Percentiles rank a stretch among this genome's conserved stretches.
phyloP scores from a whole-genome alignment of 2,888 invertebrate species.

The Bimastos eiseni region DNA sequence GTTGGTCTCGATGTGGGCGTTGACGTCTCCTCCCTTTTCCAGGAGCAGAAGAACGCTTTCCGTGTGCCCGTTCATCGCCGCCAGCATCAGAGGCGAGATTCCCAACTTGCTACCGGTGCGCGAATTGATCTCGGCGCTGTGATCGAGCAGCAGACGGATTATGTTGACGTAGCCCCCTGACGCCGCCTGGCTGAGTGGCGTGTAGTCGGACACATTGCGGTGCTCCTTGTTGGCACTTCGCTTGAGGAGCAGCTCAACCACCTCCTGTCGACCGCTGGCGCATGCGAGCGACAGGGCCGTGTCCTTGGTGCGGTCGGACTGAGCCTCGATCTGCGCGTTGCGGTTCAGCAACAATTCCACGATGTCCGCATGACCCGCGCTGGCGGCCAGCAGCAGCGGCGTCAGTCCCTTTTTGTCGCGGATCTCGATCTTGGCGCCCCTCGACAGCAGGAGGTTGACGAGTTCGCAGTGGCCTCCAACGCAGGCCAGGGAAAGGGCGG shows the following conservation, averaged over 20 bases:
- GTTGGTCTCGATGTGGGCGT: conserved; percentile 98
- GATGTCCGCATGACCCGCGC: conserved; percentile 86
- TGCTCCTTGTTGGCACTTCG: conserved; percentile 91
- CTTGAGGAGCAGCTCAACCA: conserved; percentile 85
- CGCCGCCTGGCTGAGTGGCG: conserved; percentile 97
- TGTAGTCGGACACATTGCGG: conserved; percentile 98
- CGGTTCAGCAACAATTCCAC: conserved; percentile 90
- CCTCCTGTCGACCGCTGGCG: conserved; percentile 93
- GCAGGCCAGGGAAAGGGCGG: conserved; percentile 93
- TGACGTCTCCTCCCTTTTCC: conserved; percentile 98
- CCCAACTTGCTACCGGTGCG: conserved; percentile 85
- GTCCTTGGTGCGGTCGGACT: conserved; percentile 97
- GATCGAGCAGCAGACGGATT: conserved; percentile 85
- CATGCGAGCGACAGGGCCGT: conserved; percentile 95
- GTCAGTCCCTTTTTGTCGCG: conserved; percentile 97
- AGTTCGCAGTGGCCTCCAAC: conserved; percentile 90
- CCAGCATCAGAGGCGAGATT: conserved; percentile 97
- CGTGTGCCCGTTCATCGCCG: conserved; percentile 97
- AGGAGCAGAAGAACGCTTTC: conserved; percentile 90
- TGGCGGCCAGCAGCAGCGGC: conserved; percentile 92
- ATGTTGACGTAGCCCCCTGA: conserved; percentile 98
- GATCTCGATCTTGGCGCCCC: conserved; percentile 95
- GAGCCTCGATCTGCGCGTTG: conserved; percentile 96
- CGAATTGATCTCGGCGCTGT: conserved; percentile 97
- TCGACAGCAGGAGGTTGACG: conserved; percentile 84